These are phyloP conservation scores for Oreochromis mossambicus DNA, from an alignment of 2,797 vertebrate species.

Conservation along the genomic window DNA sequence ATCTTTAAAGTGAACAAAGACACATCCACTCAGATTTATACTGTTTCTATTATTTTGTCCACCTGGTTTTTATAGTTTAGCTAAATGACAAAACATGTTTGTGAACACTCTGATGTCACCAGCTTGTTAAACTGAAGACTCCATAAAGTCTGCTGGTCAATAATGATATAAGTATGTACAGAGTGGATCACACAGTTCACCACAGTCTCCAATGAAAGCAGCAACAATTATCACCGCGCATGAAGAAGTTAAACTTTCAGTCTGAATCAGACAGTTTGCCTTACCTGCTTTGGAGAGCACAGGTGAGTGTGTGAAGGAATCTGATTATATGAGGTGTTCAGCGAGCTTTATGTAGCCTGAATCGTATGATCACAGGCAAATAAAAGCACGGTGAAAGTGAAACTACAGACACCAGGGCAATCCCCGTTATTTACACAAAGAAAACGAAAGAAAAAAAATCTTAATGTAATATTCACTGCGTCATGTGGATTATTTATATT, in stretches of 20 bases:
- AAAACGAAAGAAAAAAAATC: fast-evolving
- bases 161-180: not conserved
- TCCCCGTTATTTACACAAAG: not conserved
- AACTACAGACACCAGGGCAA: not conserved
- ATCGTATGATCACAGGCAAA: not conserved
- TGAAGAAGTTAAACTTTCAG: fast-evolving
- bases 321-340: not conserved
- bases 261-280: not conserved
- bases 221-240: not conserved
- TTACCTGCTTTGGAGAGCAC: not conserved
- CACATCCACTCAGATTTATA: no score
- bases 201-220: not conserved
- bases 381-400: not conserved
- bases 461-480: not conserved
- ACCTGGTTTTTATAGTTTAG: not conserved
- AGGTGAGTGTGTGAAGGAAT: not conserved
- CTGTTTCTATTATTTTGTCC: not conserved
- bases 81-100: no score
- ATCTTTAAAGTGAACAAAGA: no score
- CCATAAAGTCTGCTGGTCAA: not conserved
- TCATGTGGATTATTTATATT: not conserved
- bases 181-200: not conserved
- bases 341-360: fast-evolving
- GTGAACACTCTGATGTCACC: no score
- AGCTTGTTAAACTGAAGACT: not conserved